phyloP scores from a whole-genome alignment of 2,888 invertebrate species.

The Lepidonotus clava region DNA sequence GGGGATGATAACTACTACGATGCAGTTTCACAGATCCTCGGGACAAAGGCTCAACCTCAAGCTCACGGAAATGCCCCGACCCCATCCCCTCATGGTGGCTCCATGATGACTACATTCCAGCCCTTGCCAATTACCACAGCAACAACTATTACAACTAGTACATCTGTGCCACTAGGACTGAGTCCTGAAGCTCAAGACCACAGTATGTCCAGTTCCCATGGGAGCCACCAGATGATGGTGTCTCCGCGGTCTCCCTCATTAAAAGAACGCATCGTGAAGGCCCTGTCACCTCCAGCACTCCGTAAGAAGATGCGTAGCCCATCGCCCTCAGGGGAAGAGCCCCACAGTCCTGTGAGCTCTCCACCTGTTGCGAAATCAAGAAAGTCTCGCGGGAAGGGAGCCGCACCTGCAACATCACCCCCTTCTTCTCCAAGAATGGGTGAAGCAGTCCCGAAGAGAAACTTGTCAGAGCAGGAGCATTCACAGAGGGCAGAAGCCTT shows the following conservation, averaged over 20 bases:
- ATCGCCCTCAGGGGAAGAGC: slow-evolving; percentile 19
- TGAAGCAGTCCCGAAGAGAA: neutral
- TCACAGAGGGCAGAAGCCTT: neutral
- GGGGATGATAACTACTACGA: slow-evolving; percentile 5
- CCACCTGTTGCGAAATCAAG: slow-evolving; percentile 31
- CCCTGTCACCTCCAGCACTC: slow-evolving; percentile 32
- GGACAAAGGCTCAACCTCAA: neutral
- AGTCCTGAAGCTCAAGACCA: neutral
- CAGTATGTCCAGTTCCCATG: neutral
- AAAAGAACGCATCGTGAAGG: slow-evolving; percentile 51
- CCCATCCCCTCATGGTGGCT: neutral
- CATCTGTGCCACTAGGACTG: neutral
- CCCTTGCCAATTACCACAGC: slow-evolving; percentile 10
- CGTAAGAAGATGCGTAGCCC: slow-evolving; percentile 49
- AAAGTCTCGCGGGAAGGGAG: neutral
- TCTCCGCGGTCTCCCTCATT: slow-evolving; percentile 17
- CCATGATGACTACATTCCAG: slow-evolving; percentile 20
- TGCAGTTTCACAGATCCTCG: slow-evolving; percentile 37
- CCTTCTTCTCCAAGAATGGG: neutral
- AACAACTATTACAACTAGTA: slow-evolving; percentile 9
- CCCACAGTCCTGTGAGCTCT: slow-evolving; percentile 33
- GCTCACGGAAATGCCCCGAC: neutral
- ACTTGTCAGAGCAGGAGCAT: neutral
- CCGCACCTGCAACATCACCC: neutral
- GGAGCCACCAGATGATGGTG: neutral